Conservation (phyloP, 2,113 vertebrate genomes). For the Campylorhamphus procurvoides region DNA sequence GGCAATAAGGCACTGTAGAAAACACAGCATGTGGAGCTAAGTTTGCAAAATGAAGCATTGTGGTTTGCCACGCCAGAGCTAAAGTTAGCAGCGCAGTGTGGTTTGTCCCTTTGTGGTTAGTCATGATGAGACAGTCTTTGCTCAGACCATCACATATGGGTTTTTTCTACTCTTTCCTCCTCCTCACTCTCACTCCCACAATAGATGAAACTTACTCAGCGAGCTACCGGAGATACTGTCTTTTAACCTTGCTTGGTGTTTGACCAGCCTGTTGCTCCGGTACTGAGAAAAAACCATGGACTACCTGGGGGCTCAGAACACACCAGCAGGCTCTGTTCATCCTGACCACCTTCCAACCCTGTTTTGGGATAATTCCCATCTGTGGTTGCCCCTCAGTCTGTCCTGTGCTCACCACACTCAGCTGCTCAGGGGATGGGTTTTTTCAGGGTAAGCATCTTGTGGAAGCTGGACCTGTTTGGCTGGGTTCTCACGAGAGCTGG, state of each 20-base stretch:
- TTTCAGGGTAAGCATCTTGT: rapidly evolving
- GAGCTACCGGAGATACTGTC: not conserved
- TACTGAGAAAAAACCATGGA: not conserved
- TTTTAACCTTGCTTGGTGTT: not conserved
- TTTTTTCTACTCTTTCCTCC: not conserved
- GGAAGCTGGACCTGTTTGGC: not conserved
- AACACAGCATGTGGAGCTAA: not conserved
- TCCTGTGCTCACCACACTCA: rapidly evolving
- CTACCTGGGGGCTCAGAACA: rapidly evolving
- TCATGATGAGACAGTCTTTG: not conserved
- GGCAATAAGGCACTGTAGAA: not conserved
- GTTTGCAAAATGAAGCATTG: not conserved
- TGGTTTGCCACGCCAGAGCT: not conserved
- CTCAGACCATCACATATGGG: not conserved
- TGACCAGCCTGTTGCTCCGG: not conserved
- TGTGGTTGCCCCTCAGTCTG: not conserved
- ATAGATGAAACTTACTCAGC: not conserved
- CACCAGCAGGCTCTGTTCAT: not conserved
- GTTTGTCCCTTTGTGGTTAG: not conserved
- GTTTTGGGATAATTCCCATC: not conserved
- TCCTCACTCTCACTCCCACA: not conserved
- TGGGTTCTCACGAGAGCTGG: not conserved
- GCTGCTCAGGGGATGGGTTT: not conserved
- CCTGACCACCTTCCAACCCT: not conserved
- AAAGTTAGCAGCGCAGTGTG: not conserved